Base-by-base conservation (phyloP, 1,140 invertebrate species). In the Brachionus asplanchnoidis region DNA sequence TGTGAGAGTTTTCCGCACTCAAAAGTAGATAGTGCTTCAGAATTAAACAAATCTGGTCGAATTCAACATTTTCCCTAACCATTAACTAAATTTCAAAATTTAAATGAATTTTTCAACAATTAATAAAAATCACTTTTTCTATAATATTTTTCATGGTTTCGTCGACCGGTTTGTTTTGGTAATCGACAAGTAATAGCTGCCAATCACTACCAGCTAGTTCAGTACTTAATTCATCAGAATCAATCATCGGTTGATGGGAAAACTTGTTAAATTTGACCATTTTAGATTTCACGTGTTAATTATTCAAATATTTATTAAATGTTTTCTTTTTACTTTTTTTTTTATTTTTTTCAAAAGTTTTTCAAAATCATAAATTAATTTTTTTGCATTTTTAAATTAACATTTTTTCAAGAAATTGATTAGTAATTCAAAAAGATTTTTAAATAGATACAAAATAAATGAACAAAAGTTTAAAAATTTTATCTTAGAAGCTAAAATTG, bases 21-120 rank as follows among this genome's bases (percentile, higher is more conserved):
- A 65, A 12, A 26, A 82, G 40, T 14, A 82, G 11, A 82, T 65
- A 82, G 65, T 82, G 79, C 28, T 82, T 60, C 11, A 82, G 20
- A 82, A 82, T 82, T 17, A 82, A 46, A 60, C 79, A 82, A 42
- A 68, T 65, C 23, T 82, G 79, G 23, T 82, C 79, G 28, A 82
- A 82, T 26, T 82, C 53, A 36, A 82, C 53, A 68, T 68, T 68
- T 68, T 60, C 32, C 20, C 28, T 82, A 3, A 68, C 28, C 50
- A 82, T 42, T 8, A 82, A 42, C 53, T 32, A 11, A 56, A 50
- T 28, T 56, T 17, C 17, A 80, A 17, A 36, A 36, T 36, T 6
- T 36, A 36, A 7, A 36, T 36, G 5, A 36, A 6, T 40, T 5
- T 17, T 73, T 14, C 12, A 36, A 40, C 5, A 6, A 4, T 40